These are phyloP conservation scores for Drosophila lacteicornis DNA, from an alignment of 1,140 invertebrate species.

Conservation along the genomic window DNA sequence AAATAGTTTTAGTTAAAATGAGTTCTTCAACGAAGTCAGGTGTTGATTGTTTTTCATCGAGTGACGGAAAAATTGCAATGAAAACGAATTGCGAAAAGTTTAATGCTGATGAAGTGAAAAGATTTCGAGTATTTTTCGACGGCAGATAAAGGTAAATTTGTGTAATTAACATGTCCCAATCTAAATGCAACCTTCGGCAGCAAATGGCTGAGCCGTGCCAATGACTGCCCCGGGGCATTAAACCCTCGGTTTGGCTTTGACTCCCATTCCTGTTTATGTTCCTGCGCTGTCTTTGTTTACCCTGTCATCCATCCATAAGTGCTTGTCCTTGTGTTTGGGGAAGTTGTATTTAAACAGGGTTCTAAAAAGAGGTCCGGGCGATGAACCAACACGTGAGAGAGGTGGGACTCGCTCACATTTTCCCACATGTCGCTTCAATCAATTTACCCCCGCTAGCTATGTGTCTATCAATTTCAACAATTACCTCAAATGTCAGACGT, in stretches of 20 bases:
- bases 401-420: conserved; percentile 22
- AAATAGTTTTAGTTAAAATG: background rate
- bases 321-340: conserved; percentile 31
- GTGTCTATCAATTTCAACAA: conserved; percentile 71
- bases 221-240: conserved; percentile 49
- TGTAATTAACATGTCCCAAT: conserved; percentile 32
- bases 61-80: conserved; percentile 1
- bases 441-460: conserved; percentile 34
- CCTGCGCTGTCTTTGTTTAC: conserved; percentile 32
- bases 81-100: background rate
- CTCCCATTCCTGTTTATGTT: conserved; percentile 19
- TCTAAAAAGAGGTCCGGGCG: conserved; percentile 22
- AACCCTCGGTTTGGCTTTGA: conserved; percentile 31
- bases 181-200: conserved; percentile 10
- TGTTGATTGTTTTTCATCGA: conserved; percentile 1
- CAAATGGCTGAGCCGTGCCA: conserved; percentile 36
- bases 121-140: conserved; percentile 23
- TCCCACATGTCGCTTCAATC: conserved; percentile 30
- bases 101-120: conserved; percentile 18
- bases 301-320: conserved; percentile 13
- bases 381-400: conserved; percentile 32
- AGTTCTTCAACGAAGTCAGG: background rate
- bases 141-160: conserved; percentile 33
- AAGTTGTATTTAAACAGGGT: conserved; percentile 47
- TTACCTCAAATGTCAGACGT: conserved; percentile 60